A percentile compares a stretch with the other conserved stretches of the same genome.
Evolutionary conservation across 92 coral and sea anemone genomes (phyloP).

Genomic region (Bergia sp.): DNA sequence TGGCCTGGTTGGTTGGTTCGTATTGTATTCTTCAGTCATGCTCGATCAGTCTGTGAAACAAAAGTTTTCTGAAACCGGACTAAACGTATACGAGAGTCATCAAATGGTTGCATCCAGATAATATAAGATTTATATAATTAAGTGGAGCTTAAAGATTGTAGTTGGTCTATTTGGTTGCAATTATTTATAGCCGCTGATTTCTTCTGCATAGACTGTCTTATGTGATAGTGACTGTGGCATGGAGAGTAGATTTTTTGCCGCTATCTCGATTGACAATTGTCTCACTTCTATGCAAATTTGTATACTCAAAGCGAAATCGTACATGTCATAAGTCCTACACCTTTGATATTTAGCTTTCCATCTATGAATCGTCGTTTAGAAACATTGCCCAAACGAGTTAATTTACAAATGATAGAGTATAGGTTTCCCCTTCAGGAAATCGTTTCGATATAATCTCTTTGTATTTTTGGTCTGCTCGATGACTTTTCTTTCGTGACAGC

Average conservation of each 20-base stretch:
- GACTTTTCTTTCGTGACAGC: constrained; percentile 45
- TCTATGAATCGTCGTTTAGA: not conserved
- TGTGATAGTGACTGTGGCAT: constrained; percentile 11
- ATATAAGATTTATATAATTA: constrained; percentile 52
- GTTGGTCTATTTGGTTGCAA: constrained; percentile 46
- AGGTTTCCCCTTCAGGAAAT: constrained; percentile 39
- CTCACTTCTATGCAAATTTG: constrained; percentile 43
- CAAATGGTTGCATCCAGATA: constrained; percentile 18
- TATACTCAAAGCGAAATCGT: not conserved
- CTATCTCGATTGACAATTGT: constrained; percentile 19
- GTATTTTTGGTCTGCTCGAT: constrained; percentile 12
- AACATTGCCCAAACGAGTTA: constrained; percentile 16
- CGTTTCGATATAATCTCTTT: constrained; percentile 43
- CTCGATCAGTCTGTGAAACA: constrained; percentile 33
- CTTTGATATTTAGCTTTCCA: constrained; percentile 24
- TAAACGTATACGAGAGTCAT: not conserved
- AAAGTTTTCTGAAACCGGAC: constrained; percentile 26
- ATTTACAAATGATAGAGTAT: constrained; percentile 21
- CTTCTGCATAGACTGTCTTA: constrained; percentile 7
- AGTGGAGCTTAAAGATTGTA: constrained; percentile 57
- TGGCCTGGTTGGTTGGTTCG: constrained; percentile 42
- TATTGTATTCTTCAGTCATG: constrained; percentile 42
- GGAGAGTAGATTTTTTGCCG: constrained; percentile 5
- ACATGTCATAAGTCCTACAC: not conserved
- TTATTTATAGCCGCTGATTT: constrained; percentile 26